Conservation (phyloP, 1,140 invertebrate species). For the Panulirus ornatus region DNA sequence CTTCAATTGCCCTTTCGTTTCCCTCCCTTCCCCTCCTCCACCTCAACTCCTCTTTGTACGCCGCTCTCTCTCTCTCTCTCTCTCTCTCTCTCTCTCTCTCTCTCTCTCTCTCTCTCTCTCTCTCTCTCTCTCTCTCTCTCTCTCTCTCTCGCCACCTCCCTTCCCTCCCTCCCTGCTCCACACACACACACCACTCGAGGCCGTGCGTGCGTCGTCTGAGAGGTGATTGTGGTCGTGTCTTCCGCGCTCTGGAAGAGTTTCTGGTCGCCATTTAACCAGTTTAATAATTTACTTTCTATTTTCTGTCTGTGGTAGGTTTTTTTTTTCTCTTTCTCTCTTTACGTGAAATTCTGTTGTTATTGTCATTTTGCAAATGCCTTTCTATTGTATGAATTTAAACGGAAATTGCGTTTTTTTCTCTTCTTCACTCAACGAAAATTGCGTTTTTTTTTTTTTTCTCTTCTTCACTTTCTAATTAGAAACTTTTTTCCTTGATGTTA, state of each 20-base stretch:
- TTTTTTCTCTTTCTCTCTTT: neutral
- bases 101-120: neutral
- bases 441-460: no score
- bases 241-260: neutral
- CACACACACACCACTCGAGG: no score
- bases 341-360: neutral
- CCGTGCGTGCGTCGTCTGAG: no score
- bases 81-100: conserved; percentile 3
- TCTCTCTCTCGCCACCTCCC: neutral
- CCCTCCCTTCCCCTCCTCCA: neutral
- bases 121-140: neutral
- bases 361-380: no score
- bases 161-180: neutral
- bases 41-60: neutral
- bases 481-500: no score
- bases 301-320: no score
- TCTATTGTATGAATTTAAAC: no score
- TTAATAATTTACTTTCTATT: no score
- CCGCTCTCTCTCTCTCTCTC: neutral
- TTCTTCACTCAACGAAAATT: no score
- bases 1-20: neutral
- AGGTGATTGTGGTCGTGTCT: no score
- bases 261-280: neutral
- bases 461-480: no score
- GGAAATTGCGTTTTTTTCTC: no score